A percentile compares a stretch with the other conserved stretches of the same genome.
These are phyloP conservation scores for Spisula solida DNA, from an alignment of 2,888 invertebrate species.

Conservation along the genomic window DNA sequence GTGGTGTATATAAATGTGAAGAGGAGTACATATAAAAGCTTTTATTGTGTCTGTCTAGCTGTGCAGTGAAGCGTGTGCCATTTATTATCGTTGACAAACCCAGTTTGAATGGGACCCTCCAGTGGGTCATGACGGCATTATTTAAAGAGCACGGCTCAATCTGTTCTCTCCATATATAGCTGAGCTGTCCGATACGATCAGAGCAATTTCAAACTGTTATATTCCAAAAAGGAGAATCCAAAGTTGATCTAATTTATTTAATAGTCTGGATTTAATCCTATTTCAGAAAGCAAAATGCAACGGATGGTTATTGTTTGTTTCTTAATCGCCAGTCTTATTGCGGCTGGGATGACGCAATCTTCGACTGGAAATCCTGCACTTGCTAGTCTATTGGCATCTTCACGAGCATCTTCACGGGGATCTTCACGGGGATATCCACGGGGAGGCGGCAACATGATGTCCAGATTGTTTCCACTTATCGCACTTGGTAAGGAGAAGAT, in stretches of 20 bases:
- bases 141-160: not conserved
- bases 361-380: too few relatives aligned
- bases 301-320: constrained; percentile 22
- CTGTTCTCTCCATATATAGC: not conserved
- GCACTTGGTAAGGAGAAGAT: constrained; percentile 21
- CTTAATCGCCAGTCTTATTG: not conserved
- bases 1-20: not conserved
- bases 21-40: not conserved
- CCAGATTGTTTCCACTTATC: not conserved
- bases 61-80: constrained; percentile 32
- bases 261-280: not conserved
- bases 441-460: not conserved
- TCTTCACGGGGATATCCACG: too few relatives aligned
- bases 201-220: not conserved
- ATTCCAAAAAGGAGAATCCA: not conserved
- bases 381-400: too few relatives aligned
- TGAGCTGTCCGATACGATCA: not conserved
- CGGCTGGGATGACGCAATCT: not conserved
- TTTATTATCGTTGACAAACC: constrained; percentile 20
- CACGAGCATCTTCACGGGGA: too few relatives aligned
- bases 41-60: constrained; percentile 18
- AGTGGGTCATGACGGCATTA: not conserved
- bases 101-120: not conserved
- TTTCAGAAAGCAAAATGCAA: constrained; percentile 1
- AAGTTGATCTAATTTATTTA: not conserved